phyloP scores from a whole-genome alignment of 2,888 invertebrate genomes.

The Coleophora deauratella region DNA sequence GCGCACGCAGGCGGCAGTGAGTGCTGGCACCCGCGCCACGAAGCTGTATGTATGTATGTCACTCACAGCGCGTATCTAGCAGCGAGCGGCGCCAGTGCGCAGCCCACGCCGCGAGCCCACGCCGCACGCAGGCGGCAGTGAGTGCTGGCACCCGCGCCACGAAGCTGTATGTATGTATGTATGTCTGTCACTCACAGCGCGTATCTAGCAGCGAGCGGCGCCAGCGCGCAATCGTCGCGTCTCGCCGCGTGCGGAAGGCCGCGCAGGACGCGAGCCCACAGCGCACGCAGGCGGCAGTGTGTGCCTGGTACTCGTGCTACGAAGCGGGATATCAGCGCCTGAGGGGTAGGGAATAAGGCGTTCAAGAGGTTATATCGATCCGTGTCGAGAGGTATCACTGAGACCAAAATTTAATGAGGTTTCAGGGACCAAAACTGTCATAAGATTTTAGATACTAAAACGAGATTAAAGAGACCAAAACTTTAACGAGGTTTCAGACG shows the following conservation, averaged over 20 bases:
- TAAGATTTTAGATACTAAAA: no score
- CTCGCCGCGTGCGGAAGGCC: constrained; percentile 74
- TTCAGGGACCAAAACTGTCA: no score
- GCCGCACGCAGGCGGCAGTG: constrained; percentile 71
- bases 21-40: constrained; percentile 70
- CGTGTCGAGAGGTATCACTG: no score
- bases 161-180: constrained; percentile 79
- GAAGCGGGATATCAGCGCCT: constrained; percentile 80
- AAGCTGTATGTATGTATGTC: constrained; percentile 80
- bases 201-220: constrained; percentile 56
- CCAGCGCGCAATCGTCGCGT: constrained; percentile 71
- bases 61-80: constrained; percentile 20
- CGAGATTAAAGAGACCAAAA: no score
- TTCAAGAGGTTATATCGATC: no score
- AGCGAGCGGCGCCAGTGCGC: constrained; percentile 69
- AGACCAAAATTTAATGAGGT: no score
- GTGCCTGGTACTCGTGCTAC: constrained; percentile 70
- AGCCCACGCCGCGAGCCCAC: constrained; percentile 75
- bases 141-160: constrained; percentile 70
- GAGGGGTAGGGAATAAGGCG: constrained; percentile 8
- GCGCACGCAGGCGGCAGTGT: constrained; percentile 67
- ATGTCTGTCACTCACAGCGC: no score
- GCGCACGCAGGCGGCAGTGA: constrained; percentile 67
- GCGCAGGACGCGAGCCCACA: constrained; percentile 76
- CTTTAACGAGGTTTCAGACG: no score